phyloP scores from a whole-genome alignment of 2,888 invertebrate species.

The Andrena hattorfiana region DNA sequence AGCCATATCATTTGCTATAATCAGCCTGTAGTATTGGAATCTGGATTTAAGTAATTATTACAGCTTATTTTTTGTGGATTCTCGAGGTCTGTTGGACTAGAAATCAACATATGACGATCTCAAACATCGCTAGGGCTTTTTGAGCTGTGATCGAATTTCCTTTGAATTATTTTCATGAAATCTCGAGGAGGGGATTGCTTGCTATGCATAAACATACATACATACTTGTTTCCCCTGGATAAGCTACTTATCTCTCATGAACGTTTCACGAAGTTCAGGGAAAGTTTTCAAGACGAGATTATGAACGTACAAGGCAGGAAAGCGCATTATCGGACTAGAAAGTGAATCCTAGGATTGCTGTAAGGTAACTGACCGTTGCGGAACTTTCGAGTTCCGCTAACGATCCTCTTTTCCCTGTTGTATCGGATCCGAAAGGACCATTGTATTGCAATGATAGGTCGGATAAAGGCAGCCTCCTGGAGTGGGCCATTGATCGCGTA shows the following conservation, averaged over 20 bases:
- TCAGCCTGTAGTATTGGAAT: too few relatives aligned
- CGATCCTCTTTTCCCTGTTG: conserved; percentile 31
- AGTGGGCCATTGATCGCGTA: conserved; percentile 24
- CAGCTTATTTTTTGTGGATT: neutral
- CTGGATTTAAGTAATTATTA: too few relatives aligned
- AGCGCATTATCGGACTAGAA: conserved; percentile 6
- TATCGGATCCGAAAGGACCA: conserved; percentile 14
- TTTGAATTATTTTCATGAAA: neutral
- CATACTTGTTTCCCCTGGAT: neutral
- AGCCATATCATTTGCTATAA: too few relatives aligned
- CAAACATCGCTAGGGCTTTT: neutral
- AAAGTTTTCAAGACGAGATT: neutral
- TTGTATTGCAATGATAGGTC: conserved; percentile 37
- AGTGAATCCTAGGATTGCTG: conserved; percentile 13
- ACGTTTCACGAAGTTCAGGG: neutral
- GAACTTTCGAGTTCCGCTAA: conserved; percentile 25
- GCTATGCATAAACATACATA: neutral
- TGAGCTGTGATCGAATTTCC: neutral
- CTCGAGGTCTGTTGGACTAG: neutral
- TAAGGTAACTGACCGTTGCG: conserved; percentile 24
- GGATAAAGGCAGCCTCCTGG: conserved; percentile 16
- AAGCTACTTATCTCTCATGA: neutral
- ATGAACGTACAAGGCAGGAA: neutral
- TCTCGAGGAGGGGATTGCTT: neutral
- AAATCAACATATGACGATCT: neutral